phyloP scores from a whole-genome alignment of 2,888 invertebrate genomes.

The Drosophila nigricruria region DNA sequence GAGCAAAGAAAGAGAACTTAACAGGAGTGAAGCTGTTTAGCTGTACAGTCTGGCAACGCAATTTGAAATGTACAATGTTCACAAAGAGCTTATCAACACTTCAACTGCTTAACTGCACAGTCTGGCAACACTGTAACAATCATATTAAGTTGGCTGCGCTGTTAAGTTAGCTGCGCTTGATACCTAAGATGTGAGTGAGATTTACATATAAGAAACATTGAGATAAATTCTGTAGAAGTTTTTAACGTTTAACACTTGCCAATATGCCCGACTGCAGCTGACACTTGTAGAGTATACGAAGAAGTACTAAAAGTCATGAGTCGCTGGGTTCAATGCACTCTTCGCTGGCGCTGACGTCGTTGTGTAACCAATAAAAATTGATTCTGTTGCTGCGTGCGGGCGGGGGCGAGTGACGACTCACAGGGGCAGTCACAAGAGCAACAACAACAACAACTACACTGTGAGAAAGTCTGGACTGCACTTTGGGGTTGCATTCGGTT shows the following conservation, averaged over 20 bases:
- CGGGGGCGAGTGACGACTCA: conserved; percentile 5
- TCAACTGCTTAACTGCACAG: not conserved
- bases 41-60: not conserved
- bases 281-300: conserved; percentile 23
- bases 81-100: too few relatives aligned
- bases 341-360: conserved; percentile 57
- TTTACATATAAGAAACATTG: not conserved
- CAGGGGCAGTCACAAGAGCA: not conserved
- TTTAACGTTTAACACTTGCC: not conserved
- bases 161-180: conserved; percentile 14
- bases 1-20: too few relatives aligned
- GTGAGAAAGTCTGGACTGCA: conserved; percentile 45
- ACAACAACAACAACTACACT: conserved; percentile 23
- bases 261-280: conserved; percentile 7
- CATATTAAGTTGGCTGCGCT: not conserved
- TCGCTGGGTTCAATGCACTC: conserved; percentile 68
- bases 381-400: conserved; percentile 69
- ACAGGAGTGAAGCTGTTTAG: not conserved
- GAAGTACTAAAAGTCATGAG: conserved; percentile 73
- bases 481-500: conserved; percentile 47
- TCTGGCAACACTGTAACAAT: conserved; percentile 1
- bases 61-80: too few relatives aligned
- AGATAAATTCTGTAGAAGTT: not conserved
- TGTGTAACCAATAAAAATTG: conserved; percentile 78
- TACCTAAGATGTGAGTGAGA: not conserved